phyloP scores from a whole-genome alignment of 2,888 invertebrate genomes.

The Ormyrus pomaceus region DNA sequence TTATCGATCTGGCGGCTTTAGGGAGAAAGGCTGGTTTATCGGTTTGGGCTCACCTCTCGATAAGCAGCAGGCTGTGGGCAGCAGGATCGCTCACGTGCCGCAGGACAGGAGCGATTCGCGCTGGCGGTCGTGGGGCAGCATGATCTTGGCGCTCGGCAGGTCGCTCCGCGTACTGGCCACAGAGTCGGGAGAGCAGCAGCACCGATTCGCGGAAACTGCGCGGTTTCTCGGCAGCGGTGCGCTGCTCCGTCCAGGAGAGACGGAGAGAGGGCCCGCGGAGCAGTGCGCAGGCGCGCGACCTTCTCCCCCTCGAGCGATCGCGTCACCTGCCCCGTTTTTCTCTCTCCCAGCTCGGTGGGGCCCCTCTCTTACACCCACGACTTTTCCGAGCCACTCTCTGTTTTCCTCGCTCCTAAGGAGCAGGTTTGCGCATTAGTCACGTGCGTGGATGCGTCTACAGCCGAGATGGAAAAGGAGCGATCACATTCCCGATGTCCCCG shows the following conservation, averaged over 20 bases:
- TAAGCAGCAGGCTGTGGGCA: too few relatives aligned
- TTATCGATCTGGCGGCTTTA: conserved; percentile 39
- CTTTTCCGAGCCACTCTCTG: conserved; percentile 26
- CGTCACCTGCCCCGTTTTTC: conserved; percentile 59
- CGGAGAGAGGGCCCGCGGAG: conserved; percentile 43
- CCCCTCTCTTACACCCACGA: conserved; percentile 50
- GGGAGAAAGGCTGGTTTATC: too few relatives aligned
- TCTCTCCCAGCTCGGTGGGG: conserved; percentile 27
- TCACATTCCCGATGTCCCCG: too few relatives aligned
- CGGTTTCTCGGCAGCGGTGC: conserved; percentile 24
- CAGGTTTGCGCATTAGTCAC: conserved; percentile 28
- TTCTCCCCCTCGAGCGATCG: conserved; percentile 57
- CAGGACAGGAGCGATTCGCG: too few relatives aligned
- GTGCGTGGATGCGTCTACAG: neutral
- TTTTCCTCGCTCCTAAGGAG: conserved; percentile 17
- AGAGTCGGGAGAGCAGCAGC: conserved; percentile 34
- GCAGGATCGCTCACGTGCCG: too few relatives aligned
- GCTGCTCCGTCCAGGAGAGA: conserved; percentile 11
- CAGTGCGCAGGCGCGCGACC: conserved; percentile 67
- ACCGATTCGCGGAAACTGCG: conserved; percentile 75
- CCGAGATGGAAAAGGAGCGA: too few relatives aligned
- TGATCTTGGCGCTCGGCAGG: too few relatives aligned
- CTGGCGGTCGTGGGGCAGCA: too few relatives aligned
- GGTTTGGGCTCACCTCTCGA: too few relatives aligned
- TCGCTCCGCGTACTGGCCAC: neutral